Conservation (phyloP, 2,797 vertebrate species). For the Megaceryle alcyon region DNA sequence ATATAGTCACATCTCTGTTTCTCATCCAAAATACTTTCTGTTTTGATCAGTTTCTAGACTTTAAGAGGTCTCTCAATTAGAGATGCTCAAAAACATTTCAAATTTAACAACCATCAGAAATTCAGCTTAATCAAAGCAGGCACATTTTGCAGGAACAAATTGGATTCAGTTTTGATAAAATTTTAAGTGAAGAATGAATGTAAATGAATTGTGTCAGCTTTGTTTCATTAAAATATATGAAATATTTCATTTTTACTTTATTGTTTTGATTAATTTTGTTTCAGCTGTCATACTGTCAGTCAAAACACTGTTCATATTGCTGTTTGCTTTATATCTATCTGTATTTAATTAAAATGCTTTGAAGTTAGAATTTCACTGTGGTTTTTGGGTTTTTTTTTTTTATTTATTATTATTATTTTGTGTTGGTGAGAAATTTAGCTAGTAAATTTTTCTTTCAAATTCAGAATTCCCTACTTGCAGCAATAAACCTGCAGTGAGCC, state of each 20-base stretch:
- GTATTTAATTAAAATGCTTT: constrained; percentile 11
- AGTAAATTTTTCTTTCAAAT: background rate
- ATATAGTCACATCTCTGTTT: background rate
- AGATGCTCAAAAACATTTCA: constrained; percentile 18
- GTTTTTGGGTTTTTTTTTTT: background rate
- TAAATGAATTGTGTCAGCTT: background rate
- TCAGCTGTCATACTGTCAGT: background rate
- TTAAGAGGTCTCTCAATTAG: background rate
- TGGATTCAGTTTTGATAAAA: constrained; percentile 7
- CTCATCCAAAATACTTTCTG: background rate
- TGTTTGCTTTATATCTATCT: background rate
- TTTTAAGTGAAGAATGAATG: background rate
- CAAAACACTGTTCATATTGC: background rate
- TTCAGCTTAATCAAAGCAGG: constrained; percentile 11
- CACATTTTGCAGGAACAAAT: background rate
- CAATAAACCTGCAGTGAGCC: background rate
- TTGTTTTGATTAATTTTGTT: background rate
- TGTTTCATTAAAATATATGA: background rate
- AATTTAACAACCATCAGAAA: background rate
- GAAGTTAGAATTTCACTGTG: background rate
- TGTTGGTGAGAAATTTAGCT: background rate
- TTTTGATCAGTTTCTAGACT: background rate
- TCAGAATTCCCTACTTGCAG: background rate
- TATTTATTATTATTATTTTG: background rate
- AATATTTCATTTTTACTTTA: background rate